These are phyloP conservation scores for Gavia stellata DNA, from an alignment of 2,113 vertebrate species.

Conservation along the genomic window DNA sequence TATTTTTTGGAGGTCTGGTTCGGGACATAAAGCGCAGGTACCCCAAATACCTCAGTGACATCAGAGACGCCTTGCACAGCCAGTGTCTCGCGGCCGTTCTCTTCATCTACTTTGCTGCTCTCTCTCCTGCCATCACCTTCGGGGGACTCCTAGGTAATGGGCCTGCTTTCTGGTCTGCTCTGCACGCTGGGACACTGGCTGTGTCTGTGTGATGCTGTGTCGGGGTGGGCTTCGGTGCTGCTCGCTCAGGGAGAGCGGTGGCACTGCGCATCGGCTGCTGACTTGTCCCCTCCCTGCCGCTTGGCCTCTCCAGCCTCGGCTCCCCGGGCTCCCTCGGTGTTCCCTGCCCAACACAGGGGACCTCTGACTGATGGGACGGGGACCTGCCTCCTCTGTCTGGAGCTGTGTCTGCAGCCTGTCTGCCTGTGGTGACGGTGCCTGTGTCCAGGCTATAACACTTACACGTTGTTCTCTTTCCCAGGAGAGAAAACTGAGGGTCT, in stretches of 20 bases:
- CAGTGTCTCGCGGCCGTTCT: conserved; percentile 93
- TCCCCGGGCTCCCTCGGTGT: neutral
- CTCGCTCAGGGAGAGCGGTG: neutral
- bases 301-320: neutral
- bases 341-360: neutral
- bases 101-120: conserved; percentile 98
- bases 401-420: neutral
- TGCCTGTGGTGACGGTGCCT: neutral
- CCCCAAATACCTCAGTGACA: conserved; percentile 89
- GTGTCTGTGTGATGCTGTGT: conserved; percentile 38
- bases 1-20: conserved; percentile 91
- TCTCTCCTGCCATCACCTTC: conserved; percentile 97
- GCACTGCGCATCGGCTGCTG: neutral
- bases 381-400: neutral
- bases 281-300: conserved; percentile 7
- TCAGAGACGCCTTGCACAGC: conserved; percentile 88
- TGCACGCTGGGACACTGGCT: conserved; percentile 35
- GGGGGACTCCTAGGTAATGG: conserved; percentile 93
- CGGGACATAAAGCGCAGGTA: conserved; percentile 93
- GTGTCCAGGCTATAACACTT: neutral
- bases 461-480: conserved; percentile 51
- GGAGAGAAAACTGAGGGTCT: conserved; percentile 96
- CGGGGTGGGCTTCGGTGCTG: conserved; percentile 24
- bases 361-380: neutral
- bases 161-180: conserved; percentile 62